A percentile compares a stretch with the other conserved stretches of the same genome.
These are phyloP conservation scores for Dryocosmus kuriphilus DNA, from an alignment of 2,888 invertebrate species.

Conservation along the genomic window DNA sequence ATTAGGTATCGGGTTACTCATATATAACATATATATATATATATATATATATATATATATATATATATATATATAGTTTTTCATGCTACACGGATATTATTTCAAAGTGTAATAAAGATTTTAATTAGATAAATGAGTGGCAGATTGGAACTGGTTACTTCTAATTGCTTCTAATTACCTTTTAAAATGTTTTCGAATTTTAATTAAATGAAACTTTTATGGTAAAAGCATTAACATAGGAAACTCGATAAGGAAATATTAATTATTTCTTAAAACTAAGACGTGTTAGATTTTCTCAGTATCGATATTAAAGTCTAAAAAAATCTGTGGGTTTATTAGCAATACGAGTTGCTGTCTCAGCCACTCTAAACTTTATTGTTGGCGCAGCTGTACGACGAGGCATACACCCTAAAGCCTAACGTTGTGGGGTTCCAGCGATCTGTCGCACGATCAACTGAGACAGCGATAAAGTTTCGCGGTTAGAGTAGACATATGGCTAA, in stretches of 20 bases:
- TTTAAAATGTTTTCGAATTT: background rate
- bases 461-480: conserved; percentile 17
- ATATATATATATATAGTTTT: too few species aligned
- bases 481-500: background rate
- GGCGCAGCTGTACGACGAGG: conserved; percentile 16
- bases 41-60: too few species aligned
- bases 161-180: background rate
- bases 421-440: background rate
- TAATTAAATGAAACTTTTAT: background rate
- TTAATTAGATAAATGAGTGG: conserved; percentile 24
- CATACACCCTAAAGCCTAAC: too few species aligned
- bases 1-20: conserved; percentile 17
- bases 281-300: background rate
- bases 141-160: conserved; percentile 1
- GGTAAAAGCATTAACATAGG: background rate
- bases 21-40: too few species aligned
- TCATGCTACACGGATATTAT: conserved; percentile 7
- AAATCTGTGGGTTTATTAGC: conserved; percentile 5
- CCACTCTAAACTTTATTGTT: conserved; percentile 24
- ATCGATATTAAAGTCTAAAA: background rate
- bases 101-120: conserved; percentile 21
- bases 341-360: conserved; percentile 5
- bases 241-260: too few species aligned
- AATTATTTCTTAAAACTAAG: background rate
- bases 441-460: conserved; percentile 5